Conservation (phyloP, 2,113 vertebrate genomes). For the Clarias macrocephalus region DNA sequence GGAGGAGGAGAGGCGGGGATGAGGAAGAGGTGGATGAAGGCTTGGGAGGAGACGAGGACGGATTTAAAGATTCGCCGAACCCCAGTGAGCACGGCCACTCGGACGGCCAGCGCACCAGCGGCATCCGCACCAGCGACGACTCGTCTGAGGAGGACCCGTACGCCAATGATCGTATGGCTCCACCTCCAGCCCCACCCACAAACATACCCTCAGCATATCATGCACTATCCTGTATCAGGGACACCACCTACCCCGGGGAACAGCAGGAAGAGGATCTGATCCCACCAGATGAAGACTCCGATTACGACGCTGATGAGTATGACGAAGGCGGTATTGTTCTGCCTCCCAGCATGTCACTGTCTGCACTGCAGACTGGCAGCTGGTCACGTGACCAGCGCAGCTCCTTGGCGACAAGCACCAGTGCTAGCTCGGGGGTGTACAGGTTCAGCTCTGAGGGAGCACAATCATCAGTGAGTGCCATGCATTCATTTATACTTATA, state of each 20-base stretch:
- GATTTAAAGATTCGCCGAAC: slow-evolving; percentile 95
- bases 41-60: slow-evolving; percentile 91
- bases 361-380: slow-evolving; percentile 81
- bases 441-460: slow-evolving; percentile 93
- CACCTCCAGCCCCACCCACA: slow-evolving; percentile 63
- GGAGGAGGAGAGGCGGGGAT: slow-evolving; percentile 76
- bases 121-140: slow-evolving; percentile 94
- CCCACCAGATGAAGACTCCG: slow-evolving; percentile 84
- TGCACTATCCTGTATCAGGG: slow-evolving; percentile 73
- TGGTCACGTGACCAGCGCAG: slow-evolving; percentile 90
- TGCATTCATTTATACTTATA: neutral
- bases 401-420: slow-evolving; percentile 90
- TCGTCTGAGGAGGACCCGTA: slow-evolving; percentile 97
- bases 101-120: slow-evolving; percentile 91
- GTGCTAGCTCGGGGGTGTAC: slow-evolving; percentile 90
- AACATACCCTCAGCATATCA: slow-evolving; percentile 66
- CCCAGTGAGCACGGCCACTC: slow-evolving; percentile 95
- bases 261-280: slow-evolving; percentile 77
- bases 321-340: slow-evolving; percentile 87
- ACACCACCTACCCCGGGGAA: slow-evolving; percentile 79
- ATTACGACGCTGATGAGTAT: slow-evolving; percentile 89
- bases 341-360: slow-evolving; percentile 86
- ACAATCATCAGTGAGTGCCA: slow-evolving; percentile 88
- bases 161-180: slow-evolving; percentile 83
- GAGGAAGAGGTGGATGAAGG: slow-evolving; percentile 95